Conservation (phyloP, 2,888 invertebrate genomes). For the Amphipoea oculea region DNA sequence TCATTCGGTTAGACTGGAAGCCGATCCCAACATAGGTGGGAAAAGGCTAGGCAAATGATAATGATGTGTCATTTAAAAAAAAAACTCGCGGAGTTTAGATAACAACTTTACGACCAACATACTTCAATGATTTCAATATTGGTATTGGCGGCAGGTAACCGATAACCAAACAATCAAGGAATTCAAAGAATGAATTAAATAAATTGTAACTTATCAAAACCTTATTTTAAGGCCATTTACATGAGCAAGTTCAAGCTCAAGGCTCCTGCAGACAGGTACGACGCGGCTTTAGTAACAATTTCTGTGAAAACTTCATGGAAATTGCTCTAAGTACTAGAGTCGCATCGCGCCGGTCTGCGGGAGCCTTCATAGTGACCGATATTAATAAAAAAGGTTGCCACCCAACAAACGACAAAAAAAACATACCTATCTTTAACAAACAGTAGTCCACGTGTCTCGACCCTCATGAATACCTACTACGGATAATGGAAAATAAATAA, state of each 20-base stretch:
- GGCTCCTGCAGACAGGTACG: background rate
- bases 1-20: no score
- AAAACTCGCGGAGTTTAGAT: background rate
- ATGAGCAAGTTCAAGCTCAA: background rate
- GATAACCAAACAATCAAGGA: background rate
- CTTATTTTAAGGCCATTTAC: background rate
- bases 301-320: background rate
- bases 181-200: no score
- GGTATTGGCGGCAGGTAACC: background rate
- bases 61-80: background rate
- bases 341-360: background rate
- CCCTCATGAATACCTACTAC: constrained; percentile 48
- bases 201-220: background rate
- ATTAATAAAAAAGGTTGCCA: constrained; percentile 10
- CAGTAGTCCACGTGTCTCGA: constrained; percentile 15
- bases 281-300: no score
- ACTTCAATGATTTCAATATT: background rate
- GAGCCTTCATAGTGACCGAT: background rate
- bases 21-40: no score
- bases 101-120: background rate
- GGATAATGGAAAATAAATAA: constrained; percentile 65
- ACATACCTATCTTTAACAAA: constrained; percentile 8
- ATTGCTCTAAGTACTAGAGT: background rate
- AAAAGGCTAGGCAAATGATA: no score
- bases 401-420: constrained; percentile 19